phyloP scores from a whole-genome alignment of 2,113 vertebrate genomes.

The Erpornis zantholeuca region DNA sequence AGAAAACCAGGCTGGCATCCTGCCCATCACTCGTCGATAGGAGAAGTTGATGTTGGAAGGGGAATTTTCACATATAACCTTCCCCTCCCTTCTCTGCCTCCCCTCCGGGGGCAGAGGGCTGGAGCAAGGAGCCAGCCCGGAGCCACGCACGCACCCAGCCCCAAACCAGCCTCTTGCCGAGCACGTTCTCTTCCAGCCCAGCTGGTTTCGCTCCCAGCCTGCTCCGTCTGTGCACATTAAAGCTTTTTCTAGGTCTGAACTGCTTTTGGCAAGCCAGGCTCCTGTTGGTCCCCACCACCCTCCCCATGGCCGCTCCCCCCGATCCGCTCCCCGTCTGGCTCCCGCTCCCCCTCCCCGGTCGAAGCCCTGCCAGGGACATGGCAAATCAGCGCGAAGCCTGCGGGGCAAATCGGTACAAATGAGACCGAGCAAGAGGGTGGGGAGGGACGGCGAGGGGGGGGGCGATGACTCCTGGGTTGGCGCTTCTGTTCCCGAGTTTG shows the following conservation, averaged over 20 bases:
- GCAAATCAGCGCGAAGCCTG: slow-evolving; percentile 61
- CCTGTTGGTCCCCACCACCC: slow-evolving; percentile 13
- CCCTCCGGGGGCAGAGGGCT: not conserved
- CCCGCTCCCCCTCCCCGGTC: slow-evolving; percentile 25
- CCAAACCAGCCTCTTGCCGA: slow-evolving; percentile 7
- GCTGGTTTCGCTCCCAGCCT: slow-evolving; percentile 63
- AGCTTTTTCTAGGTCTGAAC: slow-evolving; percentile 48
- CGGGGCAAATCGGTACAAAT: slow-evolving; percentile 64
- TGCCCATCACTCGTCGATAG: not conserved
- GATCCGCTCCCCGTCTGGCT: slow-evolving; percentile 1
- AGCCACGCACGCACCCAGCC: not conserved
- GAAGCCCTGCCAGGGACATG: slow-evolving; percentile 51
- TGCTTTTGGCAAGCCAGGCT: slow-evolving; percentile 58
- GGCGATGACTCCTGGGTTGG: not conserved
- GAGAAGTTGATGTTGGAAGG: not conserved
- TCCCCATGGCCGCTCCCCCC: not conserved
- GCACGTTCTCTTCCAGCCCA: slow-evolving; percentile 44
- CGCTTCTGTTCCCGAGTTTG: slow-evolving; percentile 36
- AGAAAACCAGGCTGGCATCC: slow-evolving; percentile 13
- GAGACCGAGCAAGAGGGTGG: slow-evolving; percentile 52
- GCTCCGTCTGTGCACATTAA: slow-evolving; percentile 57
- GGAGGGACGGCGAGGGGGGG: not conserved
- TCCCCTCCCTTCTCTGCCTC: not conserved
- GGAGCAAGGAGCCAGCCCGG: not conserved
- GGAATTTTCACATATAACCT: not conserved